Base-by-base conservation (phyloP, 2,113 vertebrate species). In the Porphyrio hochstetteri region DNA sequence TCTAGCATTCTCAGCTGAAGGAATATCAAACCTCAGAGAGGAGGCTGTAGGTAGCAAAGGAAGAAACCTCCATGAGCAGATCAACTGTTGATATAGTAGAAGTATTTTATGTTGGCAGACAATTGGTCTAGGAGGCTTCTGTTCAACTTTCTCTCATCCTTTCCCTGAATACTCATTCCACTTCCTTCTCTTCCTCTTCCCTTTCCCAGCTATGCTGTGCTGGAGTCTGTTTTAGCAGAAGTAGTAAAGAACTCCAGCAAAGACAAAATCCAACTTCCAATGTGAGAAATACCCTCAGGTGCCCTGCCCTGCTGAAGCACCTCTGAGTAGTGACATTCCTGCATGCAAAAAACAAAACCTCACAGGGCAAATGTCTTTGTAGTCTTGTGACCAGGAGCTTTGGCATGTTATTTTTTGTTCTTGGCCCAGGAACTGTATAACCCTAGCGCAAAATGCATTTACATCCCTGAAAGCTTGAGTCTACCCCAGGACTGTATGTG, bases 401-500 rank as follows among this genome's bases (percentile, higher is more conserved):
- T 68, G 24, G 33, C 33, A 15, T 8, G 8, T 13, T 21, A 7
- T 9, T 82, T 82, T 72, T 55, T 87, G 28, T 21, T 48, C 61
- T 90, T 82, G 79, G 36, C 28, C 9, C 70, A 82, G 14, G 6
- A 53, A 68, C 31, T 33, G 7, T 13, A 15, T 53, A 60, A 90
- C 29, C 6, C 11, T 16, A 44, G 28, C 17, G 28, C 8, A 68
- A 92, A 86, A 48, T 16, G 9, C 29, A 8, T 64, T 69, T 74
- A 57, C 1, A 8, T 9, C 28, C 11, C 56, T 25, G 9, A 5
- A 17, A 78, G 16, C 10, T n/a, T 9, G 29, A 71, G 11, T 35
- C 53, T 52, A 2, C 0, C 0, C 8, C 11, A n/a, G 35, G 29
- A 92, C 33, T 76, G 4, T 1, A 28, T 13, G 11, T 52, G 60